Evolutionary conservation across 2,113 vertebrate species (phyloP), one percentile per base, ranked within the genome.

Genomic region (Grallaria varia): DNA sequence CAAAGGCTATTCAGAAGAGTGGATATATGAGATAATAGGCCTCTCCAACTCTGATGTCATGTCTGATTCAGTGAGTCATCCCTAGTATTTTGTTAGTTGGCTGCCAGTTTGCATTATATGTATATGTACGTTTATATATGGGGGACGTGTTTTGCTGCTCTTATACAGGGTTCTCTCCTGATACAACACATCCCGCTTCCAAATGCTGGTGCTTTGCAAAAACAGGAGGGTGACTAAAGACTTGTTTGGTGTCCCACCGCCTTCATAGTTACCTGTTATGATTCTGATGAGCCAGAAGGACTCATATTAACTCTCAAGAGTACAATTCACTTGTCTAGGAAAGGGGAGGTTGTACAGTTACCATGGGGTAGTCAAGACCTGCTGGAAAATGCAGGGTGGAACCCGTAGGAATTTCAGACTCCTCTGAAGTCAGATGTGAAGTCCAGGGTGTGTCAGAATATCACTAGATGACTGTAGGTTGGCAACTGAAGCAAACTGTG

Each of bases 21-120:
- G 79, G 87, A 44, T 94, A 42, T 89, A 75, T 88, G 95, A 97
- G 95, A 90, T 90, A 93, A 95, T 74, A 95, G 79, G 52, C 60
- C 60, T 86, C 83, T 88, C 82, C 64, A 45, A 94, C 85, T 95
- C 88, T 90, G 82, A 90, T 95, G 92, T 96, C 92, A 73, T 81
- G 64, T 71, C 49, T 89, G 72, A 87, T 66, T 88, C 82, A 59
- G 72, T 74, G 82, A 92, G 60, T 94, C 59, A 35, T 66, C 49
- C 30, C 42, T 86, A 8, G 52, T 83, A 59, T 83, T 90, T 59
- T 79, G 58, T 47, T 62, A 76, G 59, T 85, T 85, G 35, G 24
- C 59, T 90, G 72, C 45, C 4, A 9, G 75, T 88, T 92, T 83
- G 31, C 39, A 17, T 80, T 80, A 39, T 39, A 12, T 55, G 18